Evolutionary conservation across 2,797 vertebrate genomes (phyloP).

Genomic region (Malacoraja senta): DNA sequence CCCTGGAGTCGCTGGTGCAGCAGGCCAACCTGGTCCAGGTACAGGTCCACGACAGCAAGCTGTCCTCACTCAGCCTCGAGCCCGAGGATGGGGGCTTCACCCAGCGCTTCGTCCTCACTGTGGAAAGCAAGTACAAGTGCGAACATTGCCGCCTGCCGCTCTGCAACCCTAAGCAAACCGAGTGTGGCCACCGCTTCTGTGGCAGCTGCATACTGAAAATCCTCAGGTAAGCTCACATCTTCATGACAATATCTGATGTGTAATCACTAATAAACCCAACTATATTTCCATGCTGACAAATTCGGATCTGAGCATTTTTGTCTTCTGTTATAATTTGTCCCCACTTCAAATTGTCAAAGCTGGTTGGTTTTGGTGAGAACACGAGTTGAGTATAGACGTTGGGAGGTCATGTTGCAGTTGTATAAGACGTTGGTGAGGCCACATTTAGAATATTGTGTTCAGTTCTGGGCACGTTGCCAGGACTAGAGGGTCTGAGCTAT

Average conservation of each 20-base stretch:
- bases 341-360: no score
- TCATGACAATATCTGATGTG: not conserved
- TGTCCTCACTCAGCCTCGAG: slow-evolving; percentile 57
- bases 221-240: slow-evolving; percentile 64
- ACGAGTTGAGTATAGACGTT: no score
- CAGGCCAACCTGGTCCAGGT: slow-evolving; percentile 55
- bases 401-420: no score
- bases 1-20: slow-evolving; percentile 72
- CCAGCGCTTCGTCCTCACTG: slow-evolving; percentile 76
- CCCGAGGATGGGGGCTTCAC: slow-evolving; percentile 85
- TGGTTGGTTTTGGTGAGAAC: no score
- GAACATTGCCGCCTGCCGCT: slow-evolving; percentile 83
- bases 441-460: no score
- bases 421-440: no score
- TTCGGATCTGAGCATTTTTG: no score
- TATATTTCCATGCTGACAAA: not conserved
- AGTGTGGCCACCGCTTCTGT: slow-evolving; percentile 92
- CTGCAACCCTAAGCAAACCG: slow-evolving; percentile 85
- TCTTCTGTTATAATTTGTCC: no score
- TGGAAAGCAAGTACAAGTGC: slow-evolving; percentile 92
- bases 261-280: not conserved
- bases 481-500: no score
- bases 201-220: slow-evolving; percentile 79
- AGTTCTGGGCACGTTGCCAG: no score
- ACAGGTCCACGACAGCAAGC: slow-evolving; percentile 58